Percentiles rank a stretch among this genome's conserved stretches.
phyloP scores from a whole-genome alignment of 2,797 vertebrate species.

The Falco naumanni region DNA sequence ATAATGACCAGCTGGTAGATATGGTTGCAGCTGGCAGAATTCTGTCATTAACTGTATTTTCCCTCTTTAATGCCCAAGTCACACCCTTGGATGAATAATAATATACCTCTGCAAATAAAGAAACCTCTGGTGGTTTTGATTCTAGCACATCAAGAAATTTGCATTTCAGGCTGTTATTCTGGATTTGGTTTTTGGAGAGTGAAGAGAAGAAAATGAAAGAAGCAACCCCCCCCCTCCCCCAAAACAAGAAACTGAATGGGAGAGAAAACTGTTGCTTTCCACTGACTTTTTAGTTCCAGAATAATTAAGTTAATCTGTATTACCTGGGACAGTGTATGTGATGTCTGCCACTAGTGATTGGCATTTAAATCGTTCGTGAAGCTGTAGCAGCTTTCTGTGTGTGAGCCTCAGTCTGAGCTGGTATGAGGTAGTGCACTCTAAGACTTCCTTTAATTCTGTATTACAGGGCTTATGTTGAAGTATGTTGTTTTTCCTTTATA shows the following conservation, averaged over 20 bases:
- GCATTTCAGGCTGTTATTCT: background rate
- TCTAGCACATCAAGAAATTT: background rate
- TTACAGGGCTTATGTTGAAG: background rate
- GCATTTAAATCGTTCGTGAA: background rate
- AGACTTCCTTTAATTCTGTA: background rate
- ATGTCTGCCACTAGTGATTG: background rate
- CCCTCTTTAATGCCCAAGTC: background rate
- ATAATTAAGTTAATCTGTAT: background rate
- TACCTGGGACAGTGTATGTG: background rate
- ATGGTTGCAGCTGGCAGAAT: background rate
- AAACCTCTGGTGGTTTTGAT: background rate
- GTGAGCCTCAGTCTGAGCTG: background rate
- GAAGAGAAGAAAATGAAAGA: background rate
- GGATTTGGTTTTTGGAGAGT: background rate
- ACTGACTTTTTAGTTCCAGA: background rate
- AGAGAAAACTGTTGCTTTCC: background rate
- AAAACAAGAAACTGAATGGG: background rate
- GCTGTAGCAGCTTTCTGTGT: background rate
- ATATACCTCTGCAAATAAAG: background rate
- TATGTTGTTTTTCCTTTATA: background rate
- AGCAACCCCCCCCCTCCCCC: accelerated
- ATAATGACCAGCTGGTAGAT: background rate
- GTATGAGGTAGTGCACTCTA: background rate
- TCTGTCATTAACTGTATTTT: background rate
- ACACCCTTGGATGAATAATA: background rate